A percentile compares a stretch with the other conserved stretches of the same genome.
Conservation (phyloP, 1,140 invertebrate species). For the Drosophila elegans region DNA sequence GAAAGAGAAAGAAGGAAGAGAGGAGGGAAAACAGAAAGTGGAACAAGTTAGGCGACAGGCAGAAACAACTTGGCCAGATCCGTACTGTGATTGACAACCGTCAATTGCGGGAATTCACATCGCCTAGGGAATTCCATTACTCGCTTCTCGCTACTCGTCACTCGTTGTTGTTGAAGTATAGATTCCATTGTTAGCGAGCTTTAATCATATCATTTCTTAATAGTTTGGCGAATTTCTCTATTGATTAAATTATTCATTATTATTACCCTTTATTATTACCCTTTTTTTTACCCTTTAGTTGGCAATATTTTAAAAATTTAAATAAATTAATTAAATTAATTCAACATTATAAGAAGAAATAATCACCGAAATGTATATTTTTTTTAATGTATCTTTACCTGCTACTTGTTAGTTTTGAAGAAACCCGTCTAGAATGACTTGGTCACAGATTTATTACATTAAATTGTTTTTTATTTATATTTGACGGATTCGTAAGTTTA, state of each 20-base stretch:
- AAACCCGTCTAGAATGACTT: too few relatives aligned
- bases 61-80: conserved; percentile 31
- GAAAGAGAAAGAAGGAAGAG: neutral
- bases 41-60: conserved; percentile 36
- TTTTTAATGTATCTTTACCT: neutral
- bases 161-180: conserved; percentile 3
- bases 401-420: neutral
- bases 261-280: too few relatives aligned
- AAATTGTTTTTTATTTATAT: neutral
- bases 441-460: too few relatives aligned
- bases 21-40: conserved; percentile 19
- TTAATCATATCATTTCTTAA: too few relatives aligned
- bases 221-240: too few relatives aligned
- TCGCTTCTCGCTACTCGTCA: conserved; percentile 10
- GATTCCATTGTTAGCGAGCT: neutral
- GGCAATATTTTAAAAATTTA: too few relatives aligned
- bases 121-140: conserved; percentile 16
- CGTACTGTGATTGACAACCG: conserved; percentile 37
- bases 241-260: too few relatives aligned
- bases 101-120: conserved; percentile 38
- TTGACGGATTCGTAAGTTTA: neutral
- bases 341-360: too few relatives aligned
- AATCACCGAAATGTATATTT: too few relatives aligned
- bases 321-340: too few relatives aligned
- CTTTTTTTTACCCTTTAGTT: neutral